Percentiles rank a stretch among this genome's conserved stretches.
These are phyloP conservation scores for Trisateles emortualis DNA, from an alignment of 2,888 invertebrate species.

Conservation along the genomic window DNA sequence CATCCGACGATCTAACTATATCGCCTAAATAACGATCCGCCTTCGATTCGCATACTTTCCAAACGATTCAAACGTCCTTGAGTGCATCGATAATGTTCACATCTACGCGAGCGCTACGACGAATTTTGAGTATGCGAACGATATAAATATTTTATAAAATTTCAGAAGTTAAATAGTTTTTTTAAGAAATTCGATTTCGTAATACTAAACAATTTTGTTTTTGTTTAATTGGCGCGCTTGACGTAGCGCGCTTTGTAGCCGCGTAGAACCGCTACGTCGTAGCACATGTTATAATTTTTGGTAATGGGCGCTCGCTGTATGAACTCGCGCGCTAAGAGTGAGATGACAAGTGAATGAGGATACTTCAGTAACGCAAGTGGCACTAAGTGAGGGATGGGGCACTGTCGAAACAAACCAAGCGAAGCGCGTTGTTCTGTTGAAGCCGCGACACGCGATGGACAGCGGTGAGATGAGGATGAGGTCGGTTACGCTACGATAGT, in stretches of 20 bases:
- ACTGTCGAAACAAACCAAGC: slow-evolving; percentile 57
- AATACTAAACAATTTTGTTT: slow-evolving; percentile 68
- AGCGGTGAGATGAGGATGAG: slow-evolving; percentile 67
- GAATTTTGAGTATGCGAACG: slow-evolving; percentile 67
- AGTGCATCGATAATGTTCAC: slow-evolving; percentile 61
- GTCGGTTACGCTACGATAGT: slow-evolving; percentile 73
- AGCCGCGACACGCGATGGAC: slow-evolving; percentile 52
- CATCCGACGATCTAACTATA: slow-evolving; percentile 62
- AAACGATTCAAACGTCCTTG: slow-evolving; percentile 57
- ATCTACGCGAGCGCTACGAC: slow-evolving; percentile 70
- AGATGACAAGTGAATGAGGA: slow-evolving; percentile 74
- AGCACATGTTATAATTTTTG: background rate
- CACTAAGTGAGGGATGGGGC: slow-evolving; percentile 52
- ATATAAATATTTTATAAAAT: slow-evolving; percentile 79
- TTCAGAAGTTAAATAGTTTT: slow-evolving; percentile 75
- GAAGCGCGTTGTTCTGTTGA: slow-evolving; percentile 61
- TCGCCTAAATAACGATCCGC: slow-evolving; percentile 60
- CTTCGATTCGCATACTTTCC: slow-evolving; percentile 58
- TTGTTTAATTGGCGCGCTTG: slow-evolving; percentile 48
- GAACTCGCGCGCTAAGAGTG: slow-evolving; percentile 43
- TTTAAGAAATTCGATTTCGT: slow-evolving; percentile 79
- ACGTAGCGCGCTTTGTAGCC: slow-evolving; percentile 28
- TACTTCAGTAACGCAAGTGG: slow-evolving; percentile 65
- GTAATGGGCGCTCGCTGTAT: background rate
- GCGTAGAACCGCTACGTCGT: slow-evolving; percentile 1